These are phyloP conservation scores for Trichopoda pennipes DNA, from an alignment of 2,888 invertebrate species.

Conservation along the genomic window DNA sequence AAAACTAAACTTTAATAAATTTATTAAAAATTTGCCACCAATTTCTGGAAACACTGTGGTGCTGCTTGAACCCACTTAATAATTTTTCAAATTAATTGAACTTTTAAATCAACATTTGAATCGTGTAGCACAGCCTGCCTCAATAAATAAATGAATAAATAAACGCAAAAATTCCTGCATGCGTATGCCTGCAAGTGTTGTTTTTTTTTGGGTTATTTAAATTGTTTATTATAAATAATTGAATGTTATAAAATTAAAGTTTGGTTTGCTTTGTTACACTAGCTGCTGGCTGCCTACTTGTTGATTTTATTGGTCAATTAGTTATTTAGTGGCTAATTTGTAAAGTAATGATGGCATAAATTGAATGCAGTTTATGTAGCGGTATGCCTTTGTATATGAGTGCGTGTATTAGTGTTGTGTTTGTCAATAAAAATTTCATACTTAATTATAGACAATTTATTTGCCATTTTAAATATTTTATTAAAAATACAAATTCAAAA, in stretches of 20 bases:
- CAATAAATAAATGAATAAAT: neutral
- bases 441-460: neutral
- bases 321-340: conserved; percentile 49
- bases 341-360: conserved; percentile 17
- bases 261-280: neutral
- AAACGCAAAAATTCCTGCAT: neutral
- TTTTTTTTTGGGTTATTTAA: neutral
- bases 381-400: too few relatives aligned
- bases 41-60: neutral
- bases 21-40: neutral
- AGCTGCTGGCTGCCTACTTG: neutral
- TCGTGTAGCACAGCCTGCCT: neutral
- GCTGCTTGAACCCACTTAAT: neutral
- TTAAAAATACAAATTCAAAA: neutral
- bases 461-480: neutral
- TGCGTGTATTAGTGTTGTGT: neutral
- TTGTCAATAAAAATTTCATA: neutral
- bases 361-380: neutral
- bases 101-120: neutral
- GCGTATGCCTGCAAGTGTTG: neutral
- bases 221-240: conserved; percentile 8
- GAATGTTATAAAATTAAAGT: neutral
- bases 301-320: conserved; percentile 31
- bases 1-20: neutral
- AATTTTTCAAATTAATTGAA: neutral